Conservation (phyloP, 2,888 invertebrate species). For the Ethmia dodecea region DNA sequence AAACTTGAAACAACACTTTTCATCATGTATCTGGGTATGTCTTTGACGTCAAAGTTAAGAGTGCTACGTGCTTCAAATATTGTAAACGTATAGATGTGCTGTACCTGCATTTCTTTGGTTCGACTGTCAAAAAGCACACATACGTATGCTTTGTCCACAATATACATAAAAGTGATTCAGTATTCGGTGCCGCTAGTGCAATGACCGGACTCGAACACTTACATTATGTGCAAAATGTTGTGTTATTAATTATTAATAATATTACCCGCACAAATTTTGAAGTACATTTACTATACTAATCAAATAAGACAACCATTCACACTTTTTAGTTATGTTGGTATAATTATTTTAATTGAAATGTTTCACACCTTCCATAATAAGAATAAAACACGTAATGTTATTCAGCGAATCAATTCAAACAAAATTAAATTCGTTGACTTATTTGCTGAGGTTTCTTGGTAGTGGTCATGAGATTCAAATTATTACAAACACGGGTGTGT, state of each 20-base stretch:
- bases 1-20: too few relatives aligned
- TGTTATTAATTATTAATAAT: too few relatives aligned
- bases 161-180: slow-evolving; percentile 19
- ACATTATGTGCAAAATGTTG: background rate
- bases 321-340: too few relatives aligned
- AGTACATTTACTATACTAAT: too few relatives aligned
- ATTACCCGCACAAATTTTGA: background rate
- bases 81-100: slow-evolving; percentile 8
- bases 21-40: too few relatives aligned
- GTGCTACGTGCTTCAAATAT: slow-evolving; percentile 1
- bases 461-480: background rate
- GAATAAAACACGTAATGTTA: too few relatives aligned
- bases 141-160: slow-evolving; percentile 6
- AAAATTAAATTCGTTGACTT: background rate
- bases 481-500: background rate
- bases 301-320: too few relatives aligned
- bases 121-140: slow-evolving; percentile 25
- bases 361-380: too few relatives aligned
- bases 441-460: background rate
- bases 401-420: background rate
- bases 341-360: too few relatives aligned
- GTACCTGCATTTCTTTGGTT: slow-evolving; percentile 17
- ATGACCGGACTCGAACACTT: slow-evolving; percentile 29
- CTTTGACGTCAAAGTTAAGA: too few relatives aligned
- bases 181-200: slow-evolving; percentile 28